Conservation (phyloP, 1,140 invertebrate genomes). For the Phymorhynchus buccinoides region DNA sequence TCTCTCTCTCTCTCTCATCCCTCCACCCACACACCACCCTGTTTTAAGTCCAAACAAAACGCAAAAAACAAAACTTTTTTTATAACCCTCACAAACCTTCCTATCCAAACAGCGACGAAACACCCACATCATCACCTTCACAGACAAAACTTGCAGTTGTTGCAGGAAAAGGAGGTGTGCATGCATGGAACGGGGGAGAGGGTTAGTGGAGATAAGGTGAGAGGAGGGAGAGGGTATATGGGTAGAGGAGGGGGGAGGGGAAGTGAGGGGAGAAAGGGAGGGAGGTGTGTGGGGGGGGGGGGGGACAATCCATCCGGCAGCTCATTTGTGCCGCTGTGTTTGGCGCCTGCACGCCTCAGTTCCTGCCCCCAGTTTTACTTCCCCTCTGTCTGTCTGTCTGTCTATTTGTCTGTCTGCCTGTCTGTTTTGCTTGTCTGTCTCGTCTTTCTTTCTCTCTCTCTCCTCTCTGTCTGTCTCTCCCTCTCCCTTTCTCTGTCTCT, state of each 20-base stretch:
- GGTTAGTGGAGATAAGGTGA: background rate
- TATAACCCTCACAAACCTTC: background rate
- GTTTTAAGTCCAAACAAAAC: no score
- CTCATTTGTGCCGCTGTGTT: conserved; percentile 9
- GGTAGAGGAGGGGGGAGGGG: background rate
- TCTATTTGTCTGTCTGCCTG: no score
- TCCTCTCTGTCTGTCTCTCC: no score
- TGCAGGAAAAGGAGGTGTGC: background rate
- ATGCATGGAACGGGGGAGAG: background rate
- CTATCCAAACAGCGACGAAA: no score
- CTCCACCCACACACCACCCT: no score
- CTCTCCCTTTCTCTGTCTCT: no score
- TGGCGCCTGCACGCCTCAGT: conserved; percentile 6
- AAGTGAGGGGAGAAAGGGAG: background rate
- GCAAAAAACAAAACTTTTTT: no score
- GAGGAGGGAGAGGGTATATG: background rate
- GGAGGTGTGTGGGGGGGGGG: background rate
- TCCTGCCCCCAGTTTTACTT: background rate
- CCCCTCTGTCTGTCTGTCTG: no score
- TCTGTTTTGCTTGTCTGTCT: no score
- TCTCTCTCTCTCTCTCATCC: no score
- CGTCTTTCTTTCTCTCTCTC: no score
- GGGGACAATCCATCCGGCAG: background rate
- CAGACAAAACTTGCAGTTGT: background rate
- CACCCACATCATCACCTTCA: no score